Conservation (phyloP, 2,888 invertebrate species). For the Anticlea derivata region DNA sequence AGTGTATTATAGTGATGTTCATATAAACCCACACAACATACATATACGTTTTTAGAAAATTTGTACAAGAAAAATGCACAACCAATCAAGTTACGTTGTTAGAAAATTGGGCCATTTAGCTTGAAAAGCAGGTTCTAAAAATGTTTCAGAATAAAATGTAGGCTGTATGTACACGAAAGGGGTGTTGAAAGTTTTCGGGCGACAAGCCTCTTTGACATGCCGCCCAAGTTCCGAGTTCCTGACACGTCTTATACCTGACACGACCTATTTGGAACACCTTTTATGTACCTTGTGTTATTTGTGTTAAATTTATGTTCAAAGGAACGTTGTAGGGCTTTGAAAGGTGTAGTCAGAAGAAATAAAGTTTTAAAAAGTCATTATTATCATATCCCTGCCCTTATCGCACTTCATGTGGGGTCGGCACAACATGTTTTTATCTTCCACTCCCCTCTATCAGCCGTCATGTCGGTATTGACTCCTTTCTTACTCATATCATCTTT, state of each 20-base stretch:
- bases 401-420: no score
- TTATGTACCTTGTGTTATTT: conserved; percentile 42
- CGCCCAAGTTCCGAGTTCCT: conserved; percentile 34
- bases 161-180: conserved; percentile 4
- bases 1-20: no score
- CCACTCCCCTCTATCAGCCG: no score
- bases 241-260: conserved; percentile 27
- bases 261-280: conserved; percentile 39
- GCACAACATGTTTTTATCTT: no score
- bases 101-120: neutral
- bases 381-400: no score
- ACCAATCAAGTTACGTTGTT: neutral
- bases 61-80: neutral
- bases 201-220: conserved; percentile 42
- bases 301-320: conserved; percentile 28
- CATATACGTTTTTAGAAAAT: neutral
- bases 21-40: no score
- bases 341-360: neutral
- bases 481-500: no score
- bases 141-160: conserved; percentile 17
- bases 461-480: no score
- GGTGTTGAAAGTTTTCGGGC: conserved; percentile 35
- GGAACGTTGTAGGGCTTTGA: conserved; percentile 9
- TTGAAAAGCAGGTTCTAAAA: neutral
- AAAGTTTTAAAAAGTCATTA: no score